phyloP scores from a whole-genome alignment of 2,113 vertebrate species.

The Mus spicilegus region DNA sequence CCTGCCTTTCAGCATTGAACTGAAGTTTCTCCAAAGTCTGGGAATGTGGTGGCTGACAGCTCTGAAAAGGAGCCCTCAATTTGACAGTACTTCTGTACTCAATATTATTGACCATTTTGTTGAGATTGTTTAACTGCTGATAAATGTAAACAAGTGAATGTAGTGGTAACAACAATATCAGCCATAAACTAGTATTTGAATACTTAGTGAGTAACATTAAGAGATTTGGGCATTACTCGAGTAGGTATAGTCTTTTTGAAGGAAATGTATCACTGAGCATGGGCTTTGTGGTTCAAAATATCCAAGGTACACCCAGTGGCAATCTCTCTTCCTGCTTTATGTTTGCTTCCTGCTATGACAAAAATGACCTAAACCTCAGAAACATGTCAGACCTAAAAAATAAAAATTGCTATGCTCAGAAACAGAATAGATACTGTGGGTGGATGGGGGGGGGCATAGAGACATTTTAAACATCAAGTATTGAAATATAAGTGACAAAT shows the following conservation, averaged over 20 bases:
- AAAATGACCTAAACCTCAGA: background rate
- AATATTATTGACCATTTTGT: background rate
- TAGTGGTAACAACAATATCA: background rate
- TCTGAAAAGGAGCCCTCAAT: background rate
- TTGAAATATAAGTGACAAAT: background rate
- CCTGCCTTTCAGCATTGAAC: background rate
- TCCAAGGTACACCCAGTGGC: fast-evolving
- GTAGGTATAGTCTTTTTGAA: background rate
- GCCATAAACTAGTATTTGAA: background rate
- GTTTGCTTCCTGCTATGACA: background rate
- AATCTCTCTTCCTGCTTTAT: background rate
- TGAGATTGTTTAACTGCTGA: background rate
- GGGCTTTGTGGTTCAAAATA: background rate
- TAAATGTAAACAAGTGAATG: background rate
- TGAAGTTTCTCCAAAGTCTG: background rate
- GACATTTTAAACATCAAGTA: background rate
- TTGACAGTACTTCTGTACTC: background rate
- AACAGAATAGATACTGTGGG: background rate
- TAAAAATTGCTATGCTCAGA: background rate
- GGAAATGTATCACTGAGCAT: background rate
- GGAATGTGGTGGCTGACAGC: background rate
- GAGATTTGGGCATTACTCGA: no score
- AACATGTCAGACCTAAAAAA: background rate
- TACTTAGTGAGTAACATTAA: background rate
- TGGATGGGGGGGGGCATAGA: background rate